Conservation (phyloP, 1,140 invertebrate genomes). For the Drosophila nikananu region DNA sequence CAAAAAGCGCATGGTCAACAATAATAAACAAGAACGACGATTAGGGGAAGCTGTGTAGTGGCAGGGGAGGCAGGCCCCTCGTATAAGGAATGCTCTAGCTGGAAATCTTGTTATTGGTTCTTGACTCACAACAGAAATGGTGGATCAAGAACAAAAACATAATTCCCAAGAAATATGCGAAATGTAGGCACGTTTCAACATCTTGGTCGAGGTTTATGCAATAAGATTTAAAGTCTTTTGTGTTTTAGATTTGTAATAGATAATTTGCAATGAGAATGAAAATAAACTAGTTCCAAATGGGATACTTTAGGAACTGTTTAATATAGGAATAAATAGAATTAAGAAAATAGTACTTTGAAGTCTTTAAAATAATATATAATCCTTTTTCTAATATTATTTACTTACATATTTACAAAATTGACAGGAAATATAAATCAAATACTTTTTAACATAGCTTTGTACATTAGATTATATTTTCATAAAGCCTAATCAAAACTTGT, state of each 20-base stretch:
- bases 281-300: accelerated
- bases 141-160: not conserved
- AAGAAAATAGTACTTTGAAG: not conserved
- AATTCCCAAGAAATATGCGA: conserved; percentile 3
- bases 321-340: too few relatives aligned
- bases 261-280: not conserved
- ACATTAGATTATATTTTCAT: not conserved
- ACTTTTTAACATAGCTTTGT: not conserved
- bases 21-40: conserved; percentile 60
- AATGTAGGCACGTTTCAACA: conserved; percentile 1
- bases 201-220: not conserved
- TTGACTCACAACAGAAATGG: conserved; percentile 1
- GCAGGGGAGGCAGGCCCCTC: conserved; percentile 12
- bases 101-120: conserved; percentile 13
- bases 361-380: not conserved
- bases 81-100: conserved; percentile 48
- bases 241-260: not conserved
- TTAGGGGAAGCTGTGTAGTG: conserved; percentile 10
- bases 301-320: not conserved
- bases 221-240: not conserved
- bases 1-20: conserved; percentile 46
- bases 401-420: not conserved
- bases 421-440: not conserved
- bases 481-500: not conserved
- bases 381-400: not conserved